These are phyloP conservation scores for Drosophila putrida DNA, from an alignment of 2,888 invertebrate genomes.

Conservation along the genomic window DNA sequence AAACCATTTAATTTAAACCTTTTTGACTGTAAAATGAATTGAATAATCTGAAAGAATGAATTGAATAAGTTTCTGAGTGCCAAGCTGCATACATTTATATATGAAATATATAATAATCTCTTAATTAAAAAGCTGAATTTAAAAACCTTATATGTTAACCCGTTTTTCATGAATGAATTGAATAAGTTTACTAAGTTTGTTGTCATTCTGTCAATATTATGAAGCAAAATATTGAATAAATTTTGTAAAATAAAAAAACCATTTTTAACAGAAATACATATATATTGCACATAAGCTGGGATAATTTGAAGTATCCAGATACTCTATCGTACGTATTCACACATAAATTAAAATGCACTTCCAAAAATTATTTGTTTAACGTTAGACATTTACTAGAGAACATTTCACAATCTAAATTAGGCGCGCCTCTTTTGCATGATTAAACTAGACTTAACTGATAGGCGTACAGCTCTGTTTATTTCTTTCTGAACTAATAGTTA, in stretches of 20 bases:
- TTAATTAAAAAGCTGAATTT: constrained; percentile 64
- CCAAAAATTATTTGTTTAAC: constrained; percentile 18
- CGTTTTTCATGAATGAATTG: constrained; percentile 25
- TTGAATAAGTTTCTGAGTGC: too few species aligned
- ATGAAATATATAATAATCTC: constrained; percentile 23
- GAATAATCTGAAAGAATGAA: too few species aligned
- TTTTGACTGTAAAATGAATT: too few species aligned
- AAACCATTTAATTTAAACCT: too few species aligned
- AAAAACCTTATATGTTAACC: constrained; percentile 57
- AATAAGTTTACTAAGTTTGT: constrained; percentile 41
- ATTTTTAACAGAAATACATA: constrained; percentile 17
- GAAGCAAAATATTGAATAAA: neutral
- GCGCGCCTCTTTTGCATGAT: constrained; percentile 42
- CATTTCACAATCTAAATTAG: constrained; percentile 47
- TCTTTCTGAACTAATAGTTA: constrained; percentile 32
- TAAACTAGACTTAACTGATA: constrained; percentile 22
- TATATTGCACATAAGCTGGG: constrained; percentile 54
- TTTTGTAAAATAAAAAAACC: constrained; percentile 18
- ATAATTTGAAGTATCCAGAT: constrained; percentile 33
- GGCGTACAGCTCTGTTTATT: neutral
- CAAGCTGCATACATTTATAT: constrained; percentile 1
- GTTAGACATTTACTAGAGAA: constrained; percentile 38
- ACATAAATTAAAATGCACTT: constrained; percentile 41
- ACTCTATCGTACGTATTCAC: constrained; percentile 43
- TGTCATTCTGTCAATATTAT: neutral